These are phyloP conservation scores for Neocloeon triangulifer DNA, from an alignment of 1,140 invertebrate species.

Conservation along the genomic window DNA sequence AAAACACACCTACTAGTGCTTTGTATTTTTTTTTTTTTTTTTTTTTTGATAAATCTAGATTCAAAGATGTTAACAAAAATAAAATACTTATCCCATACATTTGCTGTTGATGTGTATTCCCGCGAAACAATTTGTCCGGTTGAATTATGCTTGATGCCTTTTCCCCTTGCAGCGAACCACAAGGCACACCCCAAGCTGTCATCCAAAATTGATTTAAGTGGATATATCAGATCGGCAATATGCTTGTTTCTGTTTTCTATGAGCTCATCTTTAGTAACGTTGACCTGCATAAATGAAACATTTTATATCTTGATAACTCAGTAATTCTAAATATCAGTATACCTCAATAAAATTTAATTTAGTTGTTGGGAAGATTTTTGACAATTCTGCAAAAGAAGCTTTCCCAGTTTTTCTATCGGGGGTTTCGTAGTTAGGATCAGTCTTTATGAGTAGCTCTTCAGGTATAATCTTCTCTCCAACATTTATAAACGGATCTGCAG, in stretches of 20 bases:
- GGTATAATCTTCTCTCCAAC: too few relatives aligned
- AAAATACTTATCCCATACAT: too few relatives aligned
- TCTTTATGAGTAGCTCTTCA: too few relatives aligned
- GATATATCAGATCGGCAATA: slow-evolving; percentile 59
- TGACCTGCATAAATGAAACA: slow-evolving; percentile 31
- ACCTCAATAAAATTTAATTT: too few relatives aligned
- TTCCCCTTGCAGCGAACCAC: slow-evolving; percentile 78
- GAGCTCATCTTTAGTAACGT: slow-evolving; percentile 50
- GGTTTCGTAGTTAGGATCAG: too few relatives aligned
- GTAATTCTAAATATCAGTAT: too few relatives aligned
- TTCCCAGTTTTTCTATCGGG: too few relatives aligned
- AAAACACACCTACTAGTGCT: neutral
- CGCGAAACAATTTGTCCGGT: slow-evolving; percentile 1
- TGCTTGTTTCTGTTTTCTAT: slow-evolving; percentile 22
- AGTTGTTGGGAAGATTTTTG: too few relatives aligned
- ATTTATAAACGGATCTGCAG: too few relatives aligned
- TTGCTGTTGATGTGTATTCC: slow-evolving; percentile 33
- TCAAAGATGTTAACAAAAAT: too few relatives aligned
- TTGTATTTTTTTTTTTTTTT: neutral
- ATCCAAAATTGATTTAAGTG: slow-evolving; percentile 72
- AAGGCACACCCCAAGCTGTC: slow-evolving; percentile 84
- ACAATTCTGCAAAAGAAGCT: too few relatives aligned
- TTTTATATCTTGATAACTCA: too few relatives aligned
- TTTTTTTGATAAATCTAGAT: neutral
- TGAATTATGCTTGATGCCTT: slow-evolving; percentile 20